Evolutionary conservation across 2,113 vertebrate species (phyloP), one percentile per base, ranked within the genome.

Genomic region (Callospermophilus lateralis): DNA sequence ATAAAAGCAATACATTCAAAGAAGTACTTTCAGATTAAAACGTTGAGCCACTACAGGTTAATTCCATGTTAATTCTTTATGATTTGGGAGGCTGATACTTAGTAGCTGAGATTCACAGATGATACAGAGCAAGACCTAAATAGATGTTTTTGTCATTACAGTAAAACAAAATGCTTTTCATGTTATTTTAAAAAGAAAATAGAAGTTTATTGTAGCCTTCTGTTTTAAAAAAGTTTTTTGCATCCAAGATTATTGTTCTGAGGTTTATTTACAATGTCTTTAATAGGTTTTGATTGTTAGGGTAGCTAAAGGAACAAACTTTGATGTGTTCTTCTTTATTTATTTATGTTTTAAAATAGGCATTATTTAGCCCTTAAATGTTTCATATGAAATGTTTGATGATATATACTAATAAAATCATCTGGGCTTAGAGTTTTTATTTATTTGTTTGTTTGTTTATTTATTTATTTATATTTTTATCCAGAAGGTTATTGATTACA

Each of bases 111-210:
- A 84, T 81, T 65, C 39, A 61, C 5, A 87, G 7, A 55, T 65
- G 48, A 72, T 42, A 55, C 10, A 80, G 39, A 87, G 34, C 8
- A 70, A 53, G 51, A 55, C 48, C 30, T 68, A 39, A 4, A 39
- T 28, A 51, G 39, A 48, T 4, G 2, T 87, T 84, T 10, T 26
- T 79, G n/a, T 12, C 34, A 78, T 73, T 28, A 67, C 70, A 96
- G 39, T 20, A 76, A 79, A 48, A 22, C 3, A 65, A 26, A 28
- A 58, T 39, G 6, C 2, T 84, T 89, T 93, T n/a, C 30, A 79
- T 68, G 13, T 74, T 88, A 53, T 77, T 94, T 92, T 39, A 61
- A 93, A 94, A 93, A 94, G 84, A 22, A 34, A 55, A 80, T 4
- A 39, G 3, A 42, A 34, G 8, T 53, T 76, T 28, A 79, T 61